Conservation (phyloP, 2,888 invertebrate species). For the Taenaris catops region DNA sequence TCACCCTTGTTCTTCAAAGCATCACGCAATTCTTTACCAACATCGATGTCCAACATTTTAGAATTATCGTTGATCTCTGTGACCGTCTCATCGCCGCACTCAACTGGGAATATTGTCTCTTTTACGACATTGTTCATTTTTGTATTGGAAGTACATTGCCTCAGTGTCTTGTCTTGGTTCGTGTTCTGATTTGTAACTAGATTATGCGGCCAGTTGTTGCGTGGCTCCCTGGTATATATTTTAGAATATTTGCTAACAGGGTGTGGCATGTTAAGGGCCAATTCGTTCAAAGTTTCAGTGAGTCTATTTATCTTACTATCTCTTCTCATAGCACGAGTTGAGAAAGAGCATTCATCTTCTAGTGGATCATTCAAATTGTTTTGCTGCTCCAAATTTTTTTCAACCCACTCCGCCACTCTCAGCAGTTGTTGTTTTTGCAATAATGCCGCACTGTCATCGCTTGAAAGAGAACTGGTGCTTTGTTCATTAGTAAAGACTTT, state of each 20-base stretch:
- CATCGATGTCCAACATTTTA: constrained; percentile 39
- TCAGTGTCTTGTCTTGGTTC: constrained; percentile 35
- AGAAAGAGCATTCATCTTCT: constrained; percentile 60
- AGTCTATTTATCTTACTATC: constrained; percentile 58
- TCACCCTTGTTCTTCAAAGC: constrained; percentile 49
- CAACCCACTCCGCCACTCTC: constrained; percentile 89
- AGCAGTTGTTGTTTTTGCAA: constrained; percentile 82
- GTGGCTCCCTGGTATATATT: constrained; percentile 45
- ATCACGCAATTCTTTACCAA: constrained; percentile 43
- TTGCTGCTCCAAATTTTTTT: constrained; percentile 80
- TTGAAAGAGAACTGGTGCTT: constrained; percentile 72
- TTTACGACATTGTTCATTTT: constrained; percentile 52
- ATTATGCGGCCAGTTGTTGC: constrained; percentile 50
- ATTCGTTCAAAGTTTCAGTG: constrained; percentile 63
- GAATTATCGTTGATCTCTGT: constrained; percentile 58
- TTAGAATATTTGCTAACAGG: constrained; percentile 70
- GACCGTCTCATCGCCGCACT: constrained; percentile 53
- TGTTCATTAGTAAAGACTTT: constrained; percentile 71
- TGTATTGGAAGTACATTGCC: constrained; percentile 29
- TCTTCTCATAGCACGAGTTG: constrained; percentile 44
- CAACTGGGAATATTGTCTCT: constrained; percentile 67
- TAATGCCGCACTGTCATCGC: constrained; percentile 75
- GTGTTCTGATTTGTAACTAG: constrained; percentile 30
- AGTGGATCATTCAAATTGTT: constrained; percentile 64
- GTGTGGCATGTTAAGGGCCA: constrained; percentile 71